Evolutionary conservation across 2,113 vertebrate genomes (phyloP), one percentile per base, ranked within the genome.

Genomic region (Hepsetus odoe): DNA sequence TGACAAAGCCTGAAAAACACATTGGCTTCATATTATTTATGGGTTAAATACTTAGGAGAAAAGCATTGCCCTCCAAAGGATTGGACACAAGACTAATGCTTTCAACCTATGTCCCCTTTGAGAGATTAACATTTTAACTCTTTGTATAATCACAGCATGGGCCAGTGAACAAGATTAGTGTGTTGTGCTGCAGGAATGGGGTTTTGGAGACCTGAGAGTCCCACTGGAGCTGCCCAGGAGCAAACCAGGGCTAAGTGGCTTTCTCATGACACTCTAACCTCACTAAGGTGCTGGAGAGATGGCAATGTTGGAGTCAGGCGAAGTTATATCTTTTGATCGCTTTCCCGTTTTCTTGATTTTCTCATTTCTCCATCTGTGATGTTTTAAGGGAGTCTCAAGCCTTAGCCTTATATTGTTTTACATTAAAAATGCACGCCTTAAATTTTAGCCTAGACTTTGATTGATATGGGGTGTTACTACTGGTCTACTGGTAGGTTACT

Each of bases 71-170:
- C 30, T 40, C 74, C 42, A 6, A 28, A 35, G 28, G 18, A 30
- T 32, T 32, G 32, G 64, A 68, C 51, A 58, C 33, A 68, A 69
- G 51, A 77, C 49, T 42, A 68, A 77, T 58, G 32, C 22, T 24
- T 68, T 40, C 33, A 16, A 42, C 67, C 35, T 32, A 22, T 49
- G 72, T 32, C 3, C 20, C 58, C 32, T 74, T 64, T 49, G 18
- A 64, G 42, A 64, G 58, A 64, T 62, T 22, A 44, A 33, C 72
- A 22, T 61, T 74, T 59, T 61, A 46, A 56, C 69, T 32, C 49
- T 55, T 66, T 76, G 35, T 66, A 58, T 58, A 68, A 68, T 68
- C 64, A 22, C 35, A 30, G 30, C 3, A 20, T n/a, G 7, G 40
- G 24, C 22, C 38, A 68, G 35, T 32, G 51, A 76, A 64, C 74